Percentiles rank a stretch among this genome's conserved stretches.
Conservation (phyloP, 1,140 invertebrate genomes). For the Zaprionus nigranus region DNA sequence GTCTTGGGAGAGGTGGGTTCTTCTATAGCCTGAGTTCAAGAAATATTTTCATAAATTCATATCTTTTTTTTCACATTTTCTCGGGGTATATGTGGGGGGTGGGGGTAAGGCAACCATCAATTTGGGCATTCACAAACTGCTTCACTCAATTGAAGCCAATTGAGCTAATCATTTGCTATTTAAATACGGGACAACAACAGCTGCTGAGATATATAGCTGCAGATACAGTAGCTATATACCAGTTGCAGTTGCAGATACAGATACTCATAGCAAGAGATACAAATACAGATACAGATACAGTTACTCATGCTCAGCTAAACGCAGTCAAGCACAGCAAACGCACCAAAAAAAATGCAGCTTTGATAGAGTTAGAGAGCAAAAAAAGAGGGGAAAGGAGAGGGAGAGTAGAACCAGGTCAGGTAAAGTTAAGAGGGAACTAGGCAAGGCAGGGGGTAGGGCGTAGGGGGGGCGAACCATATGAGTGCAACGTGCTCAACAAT, state of each 20-base stretch:
- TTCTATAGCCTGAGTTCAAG: constrained; percentile 4
- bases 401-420: not conserved
- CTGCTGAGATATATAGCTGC: constrained; percentile 29
- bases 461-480: constrained; percentile 7
- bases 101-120: constrained; percentile 27
- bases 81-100: not conserved
- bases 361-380: not conserved
- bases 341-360: constrained; percentile 25
- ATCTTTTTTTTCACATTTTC: constrained; percentile 5
- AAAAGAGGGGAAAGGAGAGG: not conserved
- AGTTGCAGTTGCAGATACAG: constrained; percentile 20
- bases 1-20: not conserved
- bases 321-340: constrained; percentile 19
- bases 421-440: not conserved
- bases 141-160: constrained; percentile 74
- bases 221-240: not conserved
- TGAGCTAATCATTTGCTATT: constrained; percentile 79
- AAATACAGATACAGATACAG: constrained; percentile 20
- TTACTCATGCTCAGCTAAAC: not conserved
- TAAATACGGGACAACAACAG: constrained; percentile 69
- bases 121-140: constrained; percentile 54
- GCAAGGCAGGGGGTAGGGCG: not conserved
- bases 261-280: constrained; percentile 9
- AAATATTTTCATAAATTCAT: constrained; percentile 11
- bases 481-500: constrained; percentile 45